A percentile compares a stretch with the other conserved stretches of the same genome.
Conservation (phyloP, 2,113 vertebrate species). For the Ctenodactylus gundi region DNA sequence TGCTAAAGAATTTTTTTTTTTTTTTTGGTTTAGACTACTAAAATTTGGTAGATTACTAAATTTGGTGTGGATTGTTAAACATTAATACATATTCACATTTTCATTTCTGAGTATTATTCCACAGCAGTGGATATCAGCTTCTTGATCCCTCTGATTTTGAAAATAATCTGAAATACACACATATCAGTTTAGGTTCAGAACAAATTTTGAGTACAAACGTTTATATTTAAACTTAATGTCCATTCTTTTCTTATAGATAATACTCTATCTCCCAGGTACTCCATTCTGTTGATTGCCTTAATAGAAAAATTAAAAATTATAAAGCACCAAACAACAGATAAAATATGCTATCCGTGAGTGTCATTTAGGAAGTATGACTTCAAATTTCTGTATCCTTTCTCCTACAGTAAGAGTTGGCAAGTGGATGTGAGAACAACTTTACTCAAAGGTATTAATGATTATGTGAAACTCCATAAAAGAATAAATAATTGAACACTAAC, state of each 20-base stretch:
- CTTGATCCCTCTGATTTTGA: neutral
- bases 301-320: neutral
- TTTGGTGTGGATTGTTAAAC: neutral
- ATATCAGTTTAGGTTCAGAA: neutral
- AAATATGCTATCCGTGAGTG: neutral
- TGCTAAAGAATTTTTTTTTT: no score
- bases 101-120: neutral
- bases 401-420: neutral
- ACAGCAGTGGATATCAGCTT: neutral
- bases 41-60: no score
- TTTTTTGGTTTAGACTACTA: neutral
- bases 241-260: neutral
- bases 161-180: neutral
- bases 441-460: neutral
- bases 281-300: neutral
- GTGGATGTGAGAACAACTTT: neutral
- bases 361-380: neutral
- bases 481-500: constrained; percentile 34
- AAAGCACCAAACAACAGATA: neutral
- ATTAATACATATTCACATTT: neutral
- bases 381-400: neutral
- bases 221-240: neutral
- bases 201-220: neutral
- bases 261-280: neutral
- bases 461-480: neutral